Conservation (phyloP, 2,113 vertebrate genomes). For the Suncus etruscus region DNA sequence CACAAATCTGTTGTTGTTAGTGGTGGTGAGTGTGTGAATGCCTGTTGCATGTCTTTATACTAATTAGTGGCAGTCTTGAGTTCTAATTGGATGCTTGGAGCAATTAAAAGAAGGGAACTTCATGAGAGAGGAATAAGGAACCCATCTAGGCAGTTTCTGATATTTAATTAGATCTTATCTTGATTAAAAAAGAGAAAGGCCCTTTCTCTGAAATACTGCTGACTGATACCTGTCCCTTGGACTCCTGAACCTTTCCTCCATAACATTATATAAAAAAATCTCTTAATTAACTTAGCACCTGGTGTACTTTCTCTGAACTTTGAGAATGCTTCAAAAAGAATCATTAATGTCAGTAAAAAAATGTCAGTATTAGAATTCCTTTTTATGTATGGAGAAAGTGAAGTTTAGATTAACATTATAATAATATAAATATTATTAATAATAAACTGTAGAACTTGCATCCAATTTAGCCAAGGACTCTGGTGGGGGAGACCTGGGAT, state of each 20-base stretch:
- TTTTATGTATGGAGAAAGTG: background rate
- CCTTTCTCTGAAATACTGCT: constrained; percentile 36
- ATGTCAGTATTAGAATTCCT: background rate
- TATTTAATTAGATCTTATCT: constrained; percentile 62
- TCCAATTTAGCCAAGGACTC: background rate
- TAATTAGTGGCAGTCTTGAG: background rate
- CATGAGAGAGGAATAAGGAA: constrained; percentile 34
- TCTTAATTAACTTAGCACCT: constrained; percentile 36
- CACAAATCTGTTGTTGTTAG: background rate
- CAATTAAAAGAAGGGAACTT: constrained; percentile 38
- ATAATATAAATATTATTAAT: background rate
- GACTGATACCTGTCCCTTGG: background rate
- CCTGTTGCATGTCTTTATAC: background rate
- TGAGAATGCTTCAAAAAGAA: background rate
- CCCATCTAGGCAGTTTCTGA: background rate
- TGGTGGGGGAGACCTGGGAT: background rate
- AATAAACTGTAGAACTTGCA: background rate
- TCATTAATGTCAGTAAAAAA: background rate
- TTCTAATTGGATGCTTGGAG: background rate
- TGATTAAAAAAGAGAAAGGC: constrained; percentile 42
- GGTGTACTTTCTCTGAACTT: background rate
- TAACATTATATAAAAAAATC: background rate
- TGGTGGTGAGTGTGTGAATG: background rate
- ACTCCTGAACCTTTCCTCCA: background rate
- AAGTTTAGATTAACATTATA: constrained; percentile 17